Percentiles rank a stretch among this genome's conserved stretches.
Evolutionary conservation across 2,797 vertebrate genomes (phyloP).

Genomic region (Carduelis carduelis): DNA sequence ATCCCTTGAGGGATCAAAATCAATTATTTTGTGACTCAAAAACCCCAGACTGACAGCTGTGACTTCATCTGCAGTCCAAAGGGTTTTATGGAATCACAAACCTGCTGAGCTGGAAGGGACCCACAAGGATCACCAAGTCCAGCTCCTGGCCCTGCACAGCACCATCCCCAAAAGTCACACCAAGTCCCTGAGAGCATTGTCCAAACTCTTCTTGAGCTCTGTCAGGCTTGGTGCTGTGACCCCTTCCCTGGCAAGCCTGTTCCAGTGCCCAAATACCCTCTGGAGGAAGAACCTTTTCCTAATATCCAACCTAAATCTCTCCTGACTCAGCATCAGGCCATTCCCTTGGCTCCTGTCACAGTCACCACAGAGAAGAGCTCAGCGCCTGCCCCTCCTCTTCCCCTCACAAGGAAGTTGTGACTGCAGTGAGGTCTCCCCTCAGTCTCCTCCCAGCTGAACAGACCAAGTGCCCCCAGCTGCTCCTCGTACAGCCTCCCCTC

Average conservation of each 20-base stretch:
- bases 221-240: background rate
- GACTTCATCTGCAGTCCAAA: background rate
- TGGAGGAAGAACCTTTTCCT: background rate
- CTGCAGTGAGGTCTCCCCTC: background rate
- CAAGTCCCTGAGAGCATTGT: fast-evolving
- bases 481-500: background rate
- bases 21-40: background rate
- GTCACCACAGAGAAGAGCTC: fast-evolving
- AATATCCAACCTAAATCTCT: background rate
- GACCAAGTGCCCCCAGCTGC: background rate
- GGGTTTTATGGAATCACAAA: background rate
- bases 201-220: background rate
- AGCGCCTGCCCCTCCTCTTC: background rate
- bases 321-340: background rate
- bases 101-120: too few relatives aligned
- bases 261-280: background rate
- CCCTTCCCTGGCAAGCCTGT: too few relatives aligned
- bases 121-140: fast-evolving
- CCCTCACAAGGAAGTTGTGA: fast-evolving
- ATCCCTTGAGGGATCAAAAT: background rate
- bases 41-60: background rate
- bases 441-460: background rate
- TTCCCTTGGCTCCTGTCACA: fast-evolving
- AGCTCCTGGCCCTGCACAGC: background rate
- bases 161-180: background rate